These are phyloP conservation scores for Falco naumanni DNA, from an alignment of 2,797 vertebrate species.

Conservation along the genomic window DNA sequence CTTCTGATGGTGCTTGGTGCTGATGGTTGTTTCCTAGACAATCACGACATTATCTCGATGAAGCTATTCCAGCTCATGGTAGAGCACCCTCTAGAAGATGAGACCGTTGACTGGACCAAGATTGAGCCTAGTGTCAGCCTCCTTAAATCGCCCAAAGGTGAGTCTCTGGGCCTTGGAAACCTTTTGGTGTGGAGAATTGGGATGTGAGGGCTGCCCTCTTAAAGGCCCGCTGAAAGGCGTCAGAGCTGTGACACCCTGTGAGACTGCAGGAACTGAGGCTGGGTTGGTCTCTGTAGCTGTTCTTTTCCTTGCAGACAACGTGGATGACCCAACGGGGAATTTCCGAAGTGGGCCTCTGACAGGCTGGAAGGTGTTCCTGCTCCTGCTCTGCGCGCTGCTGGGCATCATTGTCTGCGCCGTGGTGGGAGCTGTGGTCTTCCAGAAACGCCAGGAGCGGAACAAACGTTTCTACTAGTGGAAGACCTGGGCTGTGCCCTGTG, in stretches of 20 bases:
- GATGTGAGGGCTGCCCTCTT: not conserved
- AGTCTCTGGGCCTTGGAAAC: not conserved
- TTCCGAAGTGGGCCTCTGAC: conserved; percentile 94
- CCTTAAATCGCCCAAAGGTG: conserved; percentile 96
- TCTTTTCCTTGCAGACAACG: conserved; percentile 83
- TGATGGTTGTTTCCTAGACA: conserved; percentile 81
- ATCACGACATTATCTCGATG: conserved; percentile 98
- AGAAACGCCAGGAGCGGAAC: conserved; percentile 97
- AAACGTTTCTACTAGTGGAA: conserved; percentile 92
- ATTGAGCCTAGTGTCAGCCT: conserved; percentile 95
- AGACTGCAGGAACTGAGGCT: fast-evolving
- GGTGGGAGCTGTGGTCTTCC: conserved; percentile 96
- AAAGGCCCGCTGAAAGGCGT: fast-evolving
- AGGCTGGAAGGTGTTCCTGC: conserved; percentile 95
- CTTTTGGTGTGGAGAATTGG: fast-evolving
- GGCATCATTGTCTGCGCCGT: conserved; percentile 94
- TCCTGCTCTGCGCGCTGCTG: conserved; percentile 92
- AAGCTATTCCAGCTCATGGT: conserved; percentile 99
- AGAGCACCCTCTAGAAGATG: conserved; percentile 92
- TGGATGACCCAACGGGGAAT: conserved; percentile 95
- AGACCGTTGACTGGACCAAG: conserved; percentile 95
- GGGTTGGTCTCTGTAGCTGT: not conserved
- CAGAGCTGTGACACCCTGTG: fast-evolving
- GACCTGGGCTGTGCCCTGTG: not conserved
- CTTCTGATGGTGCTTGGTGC: not conserved